Evolutionary conservation across 2,113 vertebrate species (phyloP).

Genomic region (Phoxinus phoxinus): DNA sequence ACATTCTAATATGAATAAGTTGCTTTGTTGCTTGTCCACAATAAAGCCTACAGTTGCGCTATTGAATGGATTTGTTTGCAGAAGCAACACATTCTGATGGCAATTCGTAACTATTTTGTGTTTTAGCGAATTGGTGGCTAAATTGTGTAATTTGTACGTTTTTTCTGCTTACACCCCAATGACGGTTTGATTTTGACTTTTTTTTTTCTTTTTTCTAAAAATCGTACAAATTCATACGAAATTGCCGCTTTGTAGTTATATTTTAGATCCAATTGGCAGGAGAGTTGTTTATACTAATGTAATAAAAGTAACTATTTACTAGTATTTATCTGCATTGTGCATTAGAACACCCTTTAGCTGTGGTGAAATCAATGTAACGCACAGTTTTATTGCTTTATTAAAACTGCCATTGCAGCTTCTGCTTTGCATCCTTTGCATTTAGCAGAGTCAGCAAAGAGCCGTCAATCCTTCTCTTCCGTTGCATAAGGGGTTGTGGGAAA

Average conservation of each 20-base stretch:
- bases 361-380: neutral
- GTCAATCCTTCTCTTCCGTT: neutral
- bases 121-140: neutral
- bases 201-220: neutral
- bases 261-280: neutral
- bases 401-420: neutral
- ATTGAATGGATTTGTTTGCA: neutral
- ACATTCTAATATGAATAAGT: neutral
- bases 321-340: neutral
- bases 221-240: neutral
- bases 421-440: neutral
- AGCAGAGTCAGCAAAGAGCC: neutral
- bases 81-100: neutral
- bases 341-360: neutral
- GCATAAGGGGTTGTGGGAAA: slow-evolving; percentile 1
- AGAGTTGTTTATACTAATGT: neutral
- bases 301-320: neutral
- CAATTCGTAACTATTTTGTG: neutral
- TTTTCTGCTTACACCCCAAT: neutral
- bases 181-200: neutral
- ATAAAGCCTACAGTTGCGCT: neutral
- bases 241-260: neutral
- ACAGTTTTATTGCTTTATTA: neutral
- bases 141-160: neutral
- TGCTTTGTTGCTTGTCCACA: neutral